Conservation (phyloP, 2,113 vertebrate species). For the Falcunculus frontatus region DNA sequence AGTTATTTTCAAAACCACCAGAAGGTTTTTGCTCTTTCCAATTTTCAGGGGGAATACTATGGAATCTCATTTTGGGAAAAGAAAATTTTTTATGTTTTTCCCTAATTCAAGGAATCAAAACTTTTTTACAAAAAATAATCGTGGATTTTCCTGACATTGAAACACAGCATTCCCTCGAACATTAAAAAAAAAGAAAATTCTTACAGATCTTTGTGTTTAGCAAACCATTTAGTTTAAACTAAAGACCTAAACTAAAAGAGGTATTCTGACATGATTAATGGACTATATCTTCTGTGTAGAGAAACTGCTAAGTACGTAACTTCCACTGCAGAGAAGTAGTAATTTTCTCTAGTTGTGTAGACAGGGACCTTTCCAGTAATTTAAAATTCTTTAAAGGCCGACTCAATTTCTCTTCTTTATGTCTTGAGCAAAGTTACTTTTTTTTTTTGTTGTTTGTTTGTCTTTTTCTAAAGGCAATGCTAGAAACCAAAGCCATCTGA, state of each 20-base stretch:
- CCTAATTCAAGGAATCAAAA: background rate
- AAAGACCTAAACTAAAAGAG: background rate
- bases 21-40: background rate
- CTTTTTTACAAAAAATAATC: rapidly evolving
- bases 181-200: background rate
- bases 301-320: background rate
- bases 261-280: background rate
- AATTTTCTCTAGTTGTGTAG: background rate
- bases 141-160: background rate
- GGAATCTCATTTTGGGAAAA: background rate
- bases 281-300: background rate
- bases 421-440: background rate
- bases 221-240: background rate
- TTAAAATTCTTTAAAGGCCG: background rate
- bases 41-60: background rate
- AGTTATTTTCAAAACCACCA: background rate
- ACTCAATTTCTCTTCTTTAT: background rate
- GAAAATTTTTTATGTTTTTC: background rate
- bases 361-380: background rate
- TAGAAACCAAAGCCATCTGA: background rate
- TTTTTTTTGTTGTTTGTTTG: background rate
- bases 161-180: background rate
- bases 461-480: background rate
- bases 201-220: background rate
- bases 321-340: background rate